Base-by-base conservation (phyloP, 2,113 vertebrate species). In the Paralichthys olivaceus region DNA sequence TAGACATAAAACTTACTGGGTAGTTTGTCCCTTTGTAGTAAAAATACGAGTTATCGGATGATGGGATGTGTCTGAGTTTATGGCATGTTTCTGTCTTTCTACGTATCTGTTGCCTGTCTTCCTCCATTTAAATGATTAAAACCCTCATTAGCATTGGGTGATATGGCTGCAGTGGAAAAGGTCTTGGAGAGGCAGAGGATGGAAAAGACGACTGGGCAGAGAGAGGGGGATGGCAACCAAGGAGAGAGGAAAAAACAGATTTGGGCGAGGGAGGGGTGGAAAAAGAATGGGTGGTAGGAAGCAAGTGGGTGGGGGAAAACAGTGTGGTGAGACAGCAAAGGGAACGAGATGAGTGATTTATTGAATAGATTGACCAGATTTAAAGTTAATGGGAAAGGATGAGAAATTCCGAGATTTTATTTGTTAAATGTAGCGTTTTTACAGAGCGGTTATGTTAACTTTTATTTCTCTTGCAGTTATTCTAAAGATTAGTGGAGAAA, bases 51-150 rank as follows among this genome's bases (percentile, higher is more conserved):
- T 13, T 11, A 40, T 22, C 40, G 12, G 22, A 73, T 59, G 32
- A 61, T 58, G 7, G 47, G 15, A 34, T 5, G 40, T 20, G 57
- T 56, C 67, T 69, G 26, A 67, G 65, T 29, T 66, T 19, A 51
- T 32, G 7, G 32, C 9, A 19, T 51, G 28, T 62, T 75, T 83
- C 20, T 66, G 37, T 40, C 37, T 77, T 77, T 76, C 65, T 73
- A 77, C 57, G 51, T 65, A 73, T 86, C 77, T 80, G 19, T 25
- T 84, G 70, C 74, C 7, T 9, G 73, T 78, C 81, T 84, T 79
- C 73, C 65, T 74, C 69, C 0, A 1, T 85, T 86, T 92, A 79
- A 92, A 89, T 91, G 85, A 91, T 92, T 92, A 75, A 92, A 88
- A 77, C 66, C 72, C 49, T 90, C 79, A 85, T 92, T 87, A 87